Percentiles rank a stretch among this genome's conserved stretches.
Conservation (phyloP, 2,888 invertebrate species). For the Xylocampa areola region DNA sequence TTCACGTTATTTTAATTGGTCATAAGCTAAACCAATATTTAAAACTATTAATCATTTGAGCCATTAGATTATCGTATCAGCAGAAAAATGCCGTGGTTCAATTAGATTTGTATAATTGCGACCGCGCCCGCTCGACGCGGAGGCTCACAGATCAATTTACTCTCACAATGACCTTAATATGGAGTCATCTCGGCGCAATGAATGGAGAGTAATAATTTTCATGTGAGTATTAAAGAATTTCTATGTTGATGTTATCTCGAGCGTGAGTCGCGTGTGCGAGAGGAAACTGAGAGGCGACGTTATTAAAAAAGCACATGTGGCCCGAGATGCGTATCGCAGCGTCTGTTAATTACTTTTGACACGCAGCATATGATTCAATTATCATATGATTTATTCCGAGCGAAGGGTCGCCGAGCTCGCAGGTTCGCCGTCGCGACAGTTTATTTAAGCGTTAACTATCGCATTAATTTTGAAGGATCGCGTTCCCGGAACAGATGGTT, state of each 20-base stretch:
- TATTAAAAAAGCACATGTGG: slow-evolving; percentile 89
- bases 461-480: slow-evolving; percentile 80
- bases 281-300: slow-evolving; percentile 82
- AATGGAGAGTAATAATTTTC: slow-evolving; percentile 82
- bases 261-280: slow-evolving; percentile 83
- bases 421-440: slow-evolving; percentile 66
- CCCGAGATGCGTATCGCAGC: slow-evolving; percentile 87
- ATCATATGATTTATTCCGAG: slow-evolving; percentile 87
- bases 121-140: slow-evolving; percentile 73
- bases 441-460: slow-evolving; percentile 86
- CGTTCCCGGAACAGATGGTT: slow-evolving; percentile 82
- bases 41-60: slow-evolving; percentile 53
- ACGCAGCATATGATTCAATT: slow-evolving; percentile 90
- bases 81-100: slow-evolving; percentile 63
- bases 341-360: slow-evolving; percentile 89
- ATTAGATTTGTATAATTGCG: slow-evolving; percentile 74
- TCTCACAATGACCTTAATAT: slow-evolving; percentile 86
- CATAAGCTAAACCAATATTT: slow-evolving; percentile 52
- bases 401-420: slow-evolving; percentile 73
- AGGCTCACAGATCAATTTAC: slow-evolving; percentile 84
- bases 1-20: slow-evolving; percentile 57
- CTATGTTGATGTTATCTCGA: slow-evolving; percentile 86
- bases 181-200: slow-evolving; percentile 78
- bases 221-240: slow-evolving; percentile 84
- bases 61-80: slow-evolving; percentile 57